These are phyloP conservation scores for Serilophus lunatus DNA, from an alignment of 2,113 vertebrate genomes.

Conservation along the genomic window DNA sequence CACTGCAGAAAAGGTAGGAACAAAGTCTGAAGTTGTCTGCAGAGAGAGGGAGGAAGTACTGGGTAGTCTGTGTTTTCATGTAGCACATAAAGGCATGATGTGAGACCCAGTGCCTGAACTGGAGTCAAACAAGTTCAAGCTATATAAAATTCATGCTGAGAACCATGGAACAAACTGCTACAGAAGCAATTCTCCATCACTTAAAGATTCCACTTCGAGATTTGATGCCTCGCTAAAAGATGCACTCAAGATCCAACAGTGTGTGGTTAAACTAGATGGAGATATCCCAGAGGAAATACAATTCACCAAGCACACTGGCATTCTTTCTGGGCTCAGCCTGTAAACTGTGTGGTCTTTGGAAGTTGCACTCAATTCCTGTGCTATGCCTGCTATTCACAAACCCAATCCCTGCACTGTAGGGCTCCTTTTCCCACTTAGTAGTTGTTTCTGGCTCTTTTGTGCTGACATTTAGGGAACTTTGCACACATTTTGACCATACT, in stretches of 20 bases:
- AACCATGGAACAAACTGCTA: neutral
- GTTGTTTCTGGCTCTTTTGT: neutral
- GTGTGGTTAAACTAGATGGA: neutral
- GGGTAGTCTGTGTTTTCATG: neutral
- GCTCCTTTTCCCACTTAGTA: neutral
- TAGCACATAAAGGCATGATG: neutral
- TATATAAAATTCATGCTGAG: slow-evolving; percentile 18
- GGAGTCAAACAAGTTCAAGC: slow-evolving; percentile 7
- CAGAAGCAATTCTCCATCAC: slow-evolving; percentile 2
- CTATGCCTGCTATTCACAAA: neutral
- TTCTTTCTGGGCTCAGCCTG: neutral
- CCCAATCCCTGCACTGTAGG: neutral
- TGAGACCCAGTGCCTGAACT: neutral
- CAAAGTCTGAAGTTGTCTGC: neutral
- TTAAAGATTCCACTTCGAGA: neutral
- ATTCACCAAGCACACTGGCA: neutral
- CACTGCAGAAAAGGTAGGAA: neutral
- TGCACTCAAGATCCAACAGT: neutral
- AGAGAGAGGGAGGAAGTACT: neutral
- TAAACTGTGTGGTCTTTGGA: slow-evolving; percentile 12
- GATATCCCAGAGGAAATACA: neutral
- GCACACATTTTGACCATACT: neutral
- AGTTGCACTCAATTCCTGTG: neutral
- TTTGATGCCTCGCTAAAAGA: slow-evolving; percentile 3
- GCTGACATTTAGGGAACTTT: neutral